Base-by-base conservation (phyloP, 2,888 invertebrate species). In the Caenorhabditis plicata region DNA sequence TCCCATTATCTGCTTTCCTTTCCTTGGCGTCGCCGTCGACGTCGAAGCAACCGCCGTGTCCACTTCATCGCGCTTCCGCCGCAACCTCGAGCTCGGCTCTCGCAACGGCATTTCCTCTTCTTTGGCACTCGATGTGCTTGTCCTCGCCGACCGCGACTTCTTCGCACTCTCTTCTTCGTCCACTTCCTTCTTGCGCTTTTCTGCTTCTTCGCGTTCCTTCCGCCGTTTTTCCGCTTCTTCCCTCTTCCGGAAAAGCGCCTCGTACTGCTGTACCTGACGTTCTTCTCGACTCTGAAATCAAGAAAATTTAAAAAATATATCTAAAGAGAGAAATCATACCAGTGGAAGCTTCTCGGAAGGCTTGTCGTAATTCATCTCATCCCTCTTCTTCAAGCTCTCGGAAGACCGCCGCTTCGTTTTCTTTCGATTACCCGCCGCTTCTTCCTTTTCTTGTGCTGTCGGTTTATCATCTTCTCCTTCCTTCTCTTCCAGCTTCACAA, bases 211-310 rank as follows among this genome's bases (percentile, higher is more conserved):
- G 22, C 20, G 38, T 22, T 15, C 40, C 3, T 11, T 27, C 39
- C n/a, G n/a, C n/a, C n/a, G n/a, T n/a, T n/a, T n/a, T n/a, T n/a
- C n/a, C n/a, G n/a, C n/a, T n/a, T n/a, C n/a, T 26, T 19, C 40
- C 13, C 19, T 26, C 15, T 27, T 27, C 13, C 25, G 29, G 38
- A 50, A 50, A 4, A 33, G 19, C 15, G 26, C 26, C 22, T 49
- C 49, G 23, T 36, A 36, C 31, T 50, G 50, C 38, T 50, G 50
- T n/a, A 27, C 17, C 7, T 4, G 15, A 23, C 29, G 42, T 29
- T 50, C 42, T 7, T 50, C 50, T 7, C 50, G 50, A 11, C 27
- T 33, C 48, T 46, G 46, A 9, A 46, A 38, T 27, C n/a, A 40
- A 17, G 19, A 17, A 17, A 4, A 3, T 7, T 4, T 35, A 5